Percentiles rank a stretch among this genome's conserved stretches.
These are phyloP conservation scores for Glandiceps talaboti DNA, from an alignment of 53 echinoderm and acorn worm species.

Conservation along the genomic window DNA sequence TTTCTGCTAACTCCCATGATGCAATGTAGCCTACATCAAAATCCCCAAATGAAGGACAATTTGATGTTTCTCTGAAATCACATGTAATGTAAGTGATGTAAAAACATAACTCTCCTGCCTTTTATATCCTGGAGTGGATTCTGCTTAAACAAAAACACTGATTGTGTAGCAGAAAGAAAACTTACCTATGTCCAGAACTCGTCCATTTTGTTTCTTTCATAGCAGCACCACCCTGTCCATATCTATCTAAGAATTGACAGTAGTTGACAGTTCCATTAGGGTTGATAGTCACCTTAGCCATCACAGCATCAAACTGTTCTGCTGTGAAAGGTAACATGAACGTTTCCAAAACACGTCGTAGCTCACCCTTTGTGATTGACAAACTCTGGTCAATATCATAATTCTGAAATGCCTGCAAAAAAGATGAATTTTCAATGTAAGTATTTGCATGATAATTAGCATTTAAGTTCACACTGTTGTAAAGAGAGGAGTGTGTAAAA, in stretches of 20 bases:
- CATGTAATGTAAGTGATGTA: too few relatives aligned
- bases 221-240: constrained; percentile 52
- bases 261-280: constrained; percentile 88
- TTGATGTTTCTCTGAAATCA: too few relatives aligned
- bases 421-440: too few relatives aligned
- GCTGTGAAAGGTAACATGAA: constrained; percentile 84
- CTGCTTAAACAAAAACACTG: too few relatives aligned
- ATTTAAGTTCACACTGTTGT: too few relatives aligned
- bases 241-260: constrained; percentile 79
- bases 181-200: constrained; percentile 90
- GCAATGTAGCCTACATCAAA: too few relatives aligned
- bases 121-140: too few relatives aligned
- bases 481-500: too few relatives aligned
- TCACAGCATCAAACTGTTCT: constrained; percentile 89
- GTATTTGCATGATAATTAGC: too few relatives aligned
- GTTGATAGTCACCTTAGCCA: constrained; percentile 74
- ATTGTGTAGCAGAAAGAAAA: neutral
- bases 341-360: constrained; percentile 72
- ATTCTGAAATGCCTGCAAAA: constrained; percentile 80
- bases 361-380: constrained; percentile 88
- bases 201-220: constrained; percentile 79
- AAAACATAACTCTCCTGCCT: too few relatives aligned
- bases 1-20: too few relatives aligned
- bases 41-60: too few relatives aligned
- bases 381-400: constrained; percentile 97